A percentile compares a stretch with the other conserved stretches of the same genome.
These are phyloP conservation scores for Caenorhabditis sp. DNA, from an alignment of 2,888 invertebrate species.

Conservation along the genomic window DNA sequence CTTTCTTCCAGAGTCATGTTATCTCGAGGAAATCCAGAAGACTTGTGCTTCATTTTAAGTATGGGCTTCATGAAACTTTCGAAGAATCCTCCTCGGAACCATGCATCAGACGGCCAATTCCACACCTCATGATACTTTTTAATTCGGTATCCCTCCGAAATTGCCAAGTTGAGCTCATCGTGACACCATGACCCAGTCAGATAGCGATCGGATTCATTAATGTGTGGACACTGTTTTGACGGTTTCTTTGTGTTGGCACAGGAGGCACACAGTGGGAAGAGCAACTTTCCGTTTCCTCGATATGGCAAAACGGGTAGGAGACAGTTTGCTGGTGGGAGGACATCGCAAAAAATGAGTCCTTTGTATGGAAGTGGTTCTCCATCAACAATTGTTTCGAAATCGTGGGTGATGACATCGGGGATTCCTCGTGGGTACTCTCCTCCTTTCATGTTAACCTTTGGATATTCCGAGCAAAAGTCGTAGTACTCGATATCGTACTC, in stretches of 20 bases:
- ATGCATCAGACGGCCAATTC: slow-evolving; percentile 8
- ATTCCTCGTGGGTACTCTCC: not conserved
- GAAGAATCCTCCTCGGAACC: slow-evolving; percentile 33
- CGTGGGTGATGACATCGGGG: not conserved
- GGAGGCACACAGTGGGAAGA: too few relatives aligned
- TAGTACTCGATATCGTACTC: not conserved
- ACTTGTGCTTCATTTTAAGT: slow-evolving; percentile 24
- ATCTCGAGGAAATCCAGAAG: slow-evolving; percentile 6
- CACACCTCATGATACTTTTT: slow-evolving; percentile 19
- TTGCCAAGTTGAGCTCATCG: slow-evolving; percentile 7
- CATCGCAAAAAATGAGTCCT: not conserved
- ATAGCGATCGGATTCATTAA: too few relatives aligned
- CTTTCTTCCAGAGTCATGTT: not conserved
- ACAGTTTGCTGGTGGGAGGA: not conserved
- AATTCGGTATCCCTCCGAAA: slow-evolving; percentile 13
- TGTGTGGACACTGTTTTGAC: too few relatives aligned
- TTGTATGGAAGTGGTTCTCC: not conserved
- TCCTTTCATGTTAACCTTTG: too few relatives aligned
- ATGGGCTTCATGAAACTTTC: slow-evolving; percentile 12
- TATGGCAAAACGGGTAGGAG: too few relatives aligned
- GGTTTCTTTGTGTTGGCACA: too few relatives aligned
- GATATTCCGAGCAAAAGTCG: too few relatives aligned
- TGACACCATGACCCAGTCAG: not conserved
- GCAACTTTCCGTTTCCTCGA: too few relatives aligned
- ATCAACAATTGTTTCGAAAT: not conserved